Evolutionary conservation across 1,140 invertebrate species (phyloP), one percentile per base, ranked within the genome.

Genomic region (Drosophila equinoxialis): DNA sequence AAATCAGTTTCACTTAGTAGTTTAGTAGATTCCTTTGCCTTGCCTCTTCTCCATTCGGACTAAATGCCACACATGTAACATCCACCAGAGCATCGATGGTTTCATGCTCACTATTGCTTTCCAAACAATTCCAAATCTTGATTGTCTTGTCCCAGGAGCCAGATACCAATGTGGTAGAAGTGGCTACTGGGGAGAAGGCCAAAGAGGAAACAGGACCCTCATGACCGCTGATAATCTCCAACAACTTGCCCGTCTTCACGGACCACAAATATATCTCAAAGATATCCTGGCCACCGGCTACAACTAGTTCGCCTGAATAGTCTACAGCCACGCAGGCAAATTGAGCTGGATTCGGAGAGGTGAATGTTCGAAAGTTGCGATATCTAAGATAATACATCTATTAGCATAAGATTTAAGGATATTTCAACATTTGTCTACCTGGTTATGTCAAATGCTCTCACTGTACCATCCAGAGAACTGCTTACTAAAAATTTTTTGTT

Each of bases 211-310:
- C 96, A 3, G 98, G 98, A 14, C 96, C 98, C 93, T 97, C 96
- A 91, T 99, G 98, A 10, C 98, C 98, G 65, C 95, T 95, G 68
- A 99, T 92, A 37, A 98, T 97, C 93, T 99, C 98, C 26, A 99
- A 91, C 0, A 99, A 93, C 73, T 95, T 95, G 3, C 98, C 98
- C 13, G 97, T 95, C 93, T 99, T 97, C 71, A 99, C 93, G 1
- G 97, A 98, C 98, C 98, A 99, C 0, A 99, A 93, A 93, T 95
- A 99, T 74, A 99, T 96, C 75, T 99, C 97, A 93, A 99, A 99
- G 39, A 96, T 94, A 92, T 99, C 98, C 90, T 97, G 96, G 0
- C 97, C 97, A 1, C 98, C 98, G 6, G 98, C 98, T 33, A 96
- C 97, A 26, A 99, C 95, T 77, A 99, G 95, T 90, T 99, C 98